Evolutionary conservation across 2,797 vertebrate species (phyloP), one percentile per base, ranked within the genome.

Genomic region (Micropoecilia bifurca): DNA sequence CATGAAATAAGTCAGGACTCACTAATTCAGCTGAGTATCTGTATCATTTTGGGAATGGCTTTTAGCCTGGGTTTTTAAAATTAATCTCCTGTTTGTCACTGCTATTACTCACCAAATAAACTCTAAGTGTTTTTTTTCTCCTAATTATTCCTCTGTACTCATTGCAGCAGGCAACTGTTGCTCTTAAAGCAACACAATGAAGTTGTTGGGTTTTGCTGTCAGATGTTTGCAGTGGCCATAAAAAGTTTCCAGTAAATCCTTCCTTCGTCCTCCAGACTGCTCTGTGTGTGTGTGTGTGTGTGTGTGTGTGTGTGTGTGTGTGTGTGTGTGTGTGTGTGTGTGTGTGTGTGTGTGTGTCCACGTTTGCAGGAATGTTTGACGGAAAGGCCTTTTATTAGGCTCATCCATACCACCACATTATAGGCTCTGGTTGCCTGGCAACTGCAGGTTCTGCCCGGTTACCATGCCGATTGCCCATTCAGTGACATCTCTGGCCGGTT

Each of bases 341-440:
- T 18, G 30, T 57, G 53, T 50, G 79, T 76, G 78, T 74, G 79
- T 84, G 75, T 76, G 76, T 84, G 80, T 86, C 87, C 88, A 86
- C 87, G 84, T 92, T 78, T 86, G 77, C 89, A 83, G 92, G 95
- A 96, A 96, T 96, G 95, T 94, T 90, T 92, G 87, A 87, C 5
- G 83, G 83, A 85, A 82, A 85, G 89, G 88, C 88, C 92, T 92
- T 95, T 95, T 94, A 96, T 96, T 95, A 92, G 93, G 82, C 92
- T 94, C 93, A 92, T 95, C 96, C 94, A 95, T 96, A 96, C 94
- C 93, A 95, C 90, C 91, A 96, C 96, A 95, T 95, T 96, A 95
- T 95, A 94, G 93, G 86, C 88, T 89, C 84, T 80, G 41, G 96
- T 97, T 93, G 90, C 97, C 88, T 92, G 89, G 96, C 96, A 97